Conservation (phyloP, 2,797 vertebrate species). For the Menidia menidia region DNA sequence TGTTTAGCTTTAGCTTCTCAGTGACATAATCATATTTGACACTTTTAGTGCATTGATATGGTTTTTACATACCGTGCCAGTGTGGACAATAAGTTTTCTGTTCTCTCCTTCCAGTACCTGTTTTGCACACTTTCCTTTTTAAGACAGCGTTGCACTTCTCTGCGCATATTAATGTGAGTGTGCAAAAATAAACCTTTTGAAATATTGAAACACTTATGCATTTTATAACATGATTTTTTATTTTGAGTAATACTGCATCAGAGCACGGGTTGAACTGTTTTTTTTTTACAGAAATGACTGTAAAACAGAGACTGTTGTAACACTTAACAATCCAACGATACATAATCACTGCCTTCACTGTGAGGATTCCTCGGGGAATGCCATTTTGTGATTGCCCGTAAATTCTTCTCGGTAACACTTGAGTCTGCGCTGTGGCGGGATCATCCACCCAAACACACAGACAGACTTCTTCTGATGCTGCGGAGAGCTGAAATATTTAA, state of each 20-base stretch:
- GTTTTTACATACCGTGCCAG: neutral
- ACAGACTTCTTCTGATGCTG: slow-evolving; percentile 37
- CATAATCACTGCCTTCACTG: neutral
- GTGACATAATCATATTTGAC: neutral
- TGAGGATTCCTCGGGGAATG: neutral
- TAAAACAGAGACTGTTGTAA: neutral
- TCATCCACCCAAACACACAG: slow-evolving; percentile 21
- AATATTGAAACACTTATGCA: neutral
- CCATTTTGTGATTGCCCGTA: neutral
- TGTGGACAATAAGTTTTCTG: neutral
- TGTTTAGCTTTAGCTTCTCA: neutral
- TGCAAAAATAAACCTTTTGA: slow-evolving; percentile 1
- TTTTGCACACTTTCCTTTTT: neutral
- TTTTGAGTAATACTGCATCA: neutral
- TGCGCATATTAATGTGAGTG: neutral
- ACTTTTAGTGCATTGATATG: neutral
- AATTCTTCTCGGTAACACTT: neutral
- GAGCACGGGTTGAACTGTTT: neutral
- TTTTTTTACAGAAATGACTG: neutral
- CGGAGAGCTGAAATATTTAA: slow-evolving; percentile 70
- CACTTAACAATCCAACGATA: neutral
- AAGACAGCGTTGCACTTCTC: neutral
- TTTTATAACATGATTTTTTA: neutral
- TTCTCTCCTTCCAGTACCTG: neutral
- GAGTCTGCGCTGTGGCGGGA: slow-evolving; percentile 19